These are phyloP conservation scores for Pseudorectes ferrugineus DNA, from an alignment of 2,113 vertebrate species.

Conservation along the genomic window DNA sequence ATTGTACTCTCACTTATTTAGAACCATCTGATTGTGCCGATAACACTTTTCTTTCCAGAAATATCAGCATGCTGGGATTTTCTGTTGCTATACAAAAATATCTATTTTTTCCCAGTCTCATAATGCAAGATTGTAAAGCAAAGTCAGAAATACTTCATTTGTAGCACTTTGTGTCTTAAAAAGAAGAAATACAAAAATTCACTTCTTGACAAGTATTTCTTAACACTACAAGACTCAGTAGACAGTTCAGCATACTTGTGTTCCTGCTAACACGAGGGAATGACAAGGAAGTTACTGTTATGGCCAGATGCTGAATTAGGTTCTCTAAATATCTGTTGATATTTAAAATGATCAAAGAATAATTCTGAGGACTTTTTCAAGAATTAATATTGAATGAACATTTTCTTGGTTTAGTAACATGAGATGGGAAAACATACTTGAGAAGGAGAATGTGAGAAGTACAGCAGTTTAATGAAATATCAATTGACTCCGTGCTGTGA, in stretches of 20 bases:
- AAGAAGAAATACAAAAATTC: background rate
- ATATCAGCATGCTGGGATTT: background rate
- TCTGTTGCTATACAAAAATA: background rate
- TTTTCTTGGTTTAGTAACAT: conserved; percentile 1
- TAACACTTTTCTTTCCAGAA: background rate
- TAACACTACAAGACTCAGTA: background rate
- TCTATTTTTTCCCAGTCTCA: background rate
- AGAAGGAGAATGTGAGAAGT: background rate
- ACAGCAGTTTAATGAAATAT: conserved; percentile 30
- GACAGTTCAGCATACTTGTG: background rate
- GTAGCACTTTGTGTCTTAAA: background rate
- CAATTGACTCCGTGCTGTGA: conserved; percentile 7
- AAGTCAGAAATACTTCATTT: conserved; percentile 8
- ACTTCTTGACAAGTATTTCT: background rate
- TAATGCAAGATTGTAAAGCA: background rate
- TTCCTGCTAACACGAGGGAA: background rate
- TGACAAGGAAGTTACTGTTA: background rate
- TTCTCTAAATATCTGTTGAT: background rate
- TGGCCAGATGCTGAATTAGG: background rate
- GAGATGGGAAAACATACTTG: conserved; percentile 4
- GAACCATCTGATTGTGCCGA: background rate
- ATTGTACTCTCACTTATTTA: background rate
- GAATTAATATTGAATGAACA: background rate
- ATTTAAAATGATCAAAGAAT: conserved; percentile 47
- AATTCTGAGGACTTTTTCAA: conserved; percentile 28